Base-by-base conservation (phyloP, 2,888 invertebrate genomes). In the Hirtodrosophila cameraria region DNA sequence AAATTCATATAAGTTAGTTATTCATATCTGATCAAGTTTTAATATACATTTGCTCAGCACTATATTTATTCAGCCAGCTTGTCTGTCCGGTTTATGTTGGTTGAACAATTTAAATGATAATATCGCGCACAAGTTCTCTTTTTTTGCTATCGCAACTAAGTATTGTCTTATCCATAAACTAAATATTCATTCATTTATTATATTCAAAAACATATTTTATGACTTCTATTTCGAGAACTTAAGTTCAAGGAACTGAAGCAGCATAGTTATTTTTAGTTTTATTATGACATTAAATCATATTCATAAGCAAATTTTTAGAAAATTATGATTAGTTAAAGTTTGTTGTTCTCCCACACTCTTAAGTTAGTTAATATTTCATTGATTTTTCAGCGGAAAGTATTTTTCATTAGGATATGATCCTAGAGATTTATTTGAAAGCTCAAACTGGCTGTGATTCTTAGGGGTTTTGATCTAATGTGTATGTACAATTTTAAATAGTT, bases 161-260 rank as follows among this genome's bases (percentile, higher is more conserved):
- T n/a, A 50, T 36, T 59, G 41, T 54, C 39, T 46, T 11, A 13
- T 20, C 35, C 35, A 5, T 35, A 16, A 25, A 25, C 45, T 30
- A 35, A 35, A 35, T 43, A 38, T 72, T 67, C 38, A 42, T 33
- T 35, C 11, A 16, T 38, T 30, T 43, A 30, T 45, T 39, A 38
- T 15, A 12, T n/a, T 13, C 28, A 8, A 38, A 16, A 25, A 23
- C 23, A 3, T 50, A 41, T 45, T 30, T 12, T 43, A 13, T 16
- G 23, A 6, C n/a, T 23, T 59, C 33, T 75, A 63, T 67, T 64
- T 67, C 36, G 43, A 23, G 39, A 18, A 65, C 36, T 62, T 35
- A 67, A 78, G 85, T 80, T 80, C 82, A 84, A 81, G 82, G 68
- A 84, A 84, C 85, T 66, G n/a, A n/a, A n/a, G n/a, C n/a, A n/a